These are phyloP conservation scores for Hirudo medicinalis DNA, from an alignment of 1,140 invertebrate species.

Conservation along the genomic window DNA sequence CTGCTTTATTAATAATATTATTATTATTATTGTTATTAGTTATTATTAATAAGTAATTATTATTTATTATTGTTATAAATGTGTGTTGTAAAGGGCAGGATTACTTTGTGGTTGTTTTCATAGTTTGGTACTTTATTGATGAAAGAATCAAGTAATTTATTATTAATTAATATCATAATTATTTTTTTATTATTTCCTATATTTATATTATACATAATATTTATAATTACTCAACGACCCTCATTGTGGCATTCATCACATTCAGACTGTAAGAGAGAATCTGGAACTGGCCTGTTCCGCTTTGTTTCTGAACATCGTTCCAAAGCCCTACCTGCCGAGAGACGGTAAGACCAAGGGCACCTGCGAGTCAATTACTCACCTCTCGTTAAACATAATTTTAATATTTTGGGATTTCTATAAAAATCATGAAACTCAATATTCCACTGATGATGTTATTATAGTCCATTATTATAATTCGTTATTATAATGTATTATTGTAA, in stretches of 20 bases:
- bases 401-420: too few species aligned
- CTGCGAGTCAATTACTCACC: too few species aligned
- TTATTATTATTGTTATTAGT: slow-evolving; percentile 1
- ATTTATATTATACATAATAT: too few species aligned
- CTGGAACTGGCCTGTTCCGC: slow-evolving; percentile 84
- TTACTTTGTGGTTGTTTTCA: too few species aligned
- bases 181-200: too few species aligned
- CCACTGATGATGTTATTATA: slow-evolving; percentile 24
- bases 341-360: not conserved
- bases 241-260: slow-evolving; percentile 4
- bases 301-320: slow-evolving; percentile 89
- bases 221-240: not conserved
- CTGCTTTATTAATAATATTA: not conserved
- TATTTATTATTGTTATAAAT: not conserved
- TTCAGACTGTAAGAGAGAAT: slow-evolving; percentile 67
- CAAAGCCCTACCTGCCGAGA: slow-evolving; percentile 52
- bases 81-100: too few species aligned
- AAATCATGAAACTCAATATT: too few species aligned
- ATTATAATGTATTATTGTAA: too few species aligned
- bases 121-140: too few species aligned
- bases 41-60: slow-evolving; percentile 1
- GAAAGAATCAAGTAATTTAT: too few species aligned
- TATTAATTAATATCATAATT: too few species aligned
- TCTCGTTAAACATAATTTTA: too few species aligned
- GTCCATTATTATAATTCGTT: not conserved